These are phyloP conservation scores for Spinibarbus caldwelli DNA, from an alignment of 2,797 vertebrate species.

Conservation along the genomic window DNA sequence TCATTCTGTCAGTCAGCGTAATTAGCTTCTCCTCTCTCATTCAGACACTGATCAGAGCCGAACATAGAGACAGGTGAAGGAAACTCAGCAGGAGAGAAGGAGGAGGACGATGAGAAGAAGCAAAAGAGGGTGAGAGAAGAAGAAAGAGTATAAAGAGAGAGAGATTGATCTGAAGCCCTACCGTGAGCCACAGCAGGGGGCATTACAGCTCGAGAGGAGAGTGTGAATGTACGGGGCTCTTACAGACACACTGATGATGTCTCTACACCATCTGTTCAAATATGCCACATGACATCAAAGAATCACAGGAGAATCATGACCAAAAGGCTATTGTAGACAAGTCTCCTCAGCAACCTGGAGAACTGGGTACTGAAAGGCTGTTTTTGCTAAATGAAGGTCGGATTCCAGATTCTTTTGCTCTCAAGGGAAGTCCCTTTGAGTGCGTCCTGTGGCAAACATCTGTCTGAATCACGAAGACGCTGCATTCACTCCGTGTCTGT, in stretches of 20 bases:
- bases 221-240: background rate
- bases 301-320: background rate
- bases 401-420: constrained; percentile 1
- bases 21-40: constrained; percentile 33
- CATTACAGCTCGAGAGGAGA: constrained; percentile 11
- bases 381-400: constrained; percentile 37
- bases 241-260: constrained; percentile 7
- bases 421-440: constrained; percentile 12
- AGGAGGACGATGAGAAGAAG: background rate
- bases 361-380: constrained; percentile 1
- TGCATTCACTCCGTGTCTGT: constrained; percentile 13
- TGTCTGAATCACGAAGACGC: constrained; percentile 15
- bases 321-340: background rate
- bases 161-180: constrained; percentile 39
- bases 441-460: constrained; percentile 27
- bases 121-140: background rate
- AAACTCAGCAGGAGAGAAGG: constrained; percentile 28
- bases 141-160: constrained; percentile 28
- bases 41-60: constrained; percentile 35
- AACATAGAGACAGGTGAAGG: constrained; percentile 39
- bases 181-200: constrained; percentile 19
- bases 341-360: background rate
- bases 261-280: constrained; percentile 26
- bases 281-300: constrained; percentile 13
- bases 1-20: constrained; percentile 44